phyloP scores from a whole-genome alignment of 1,140 invertebrate species.

The Sinonovacula constricta region DNA sequence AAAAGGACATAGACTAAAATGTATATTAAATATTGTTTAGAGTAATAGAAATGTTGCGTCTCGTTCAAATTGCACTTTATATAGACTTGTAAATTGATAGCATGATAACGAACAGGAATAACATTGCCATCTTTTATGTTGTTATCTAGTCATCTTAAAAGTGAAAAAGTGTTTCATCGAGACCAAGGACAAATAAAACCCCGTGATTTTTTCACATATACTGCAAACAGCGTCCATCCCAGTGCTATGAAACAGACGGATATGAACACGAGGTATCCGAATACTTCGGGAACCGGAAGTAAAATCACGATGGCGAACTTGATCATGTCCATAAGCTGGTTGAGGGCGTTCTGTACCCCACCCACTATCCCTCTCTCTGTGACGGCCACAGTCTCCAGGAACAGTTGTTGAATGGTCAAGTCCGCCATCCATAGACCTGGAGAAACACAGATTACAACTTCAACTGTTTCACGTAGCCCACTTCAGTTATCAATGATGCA shows the following conservation, averaged over 20 bases:
- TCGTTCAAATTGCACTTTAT: too few species aligned
- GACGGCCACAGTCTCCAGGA: slow-evolving; percentile 81
- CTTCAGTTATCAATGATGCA: too few species aligned
- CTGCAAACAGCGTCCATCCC: slow-evolving; percentile 50
- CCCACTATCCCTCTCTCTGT: slow-evolving; percentile 80
- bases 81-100: too few species aligned
- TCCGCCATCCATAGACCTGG: slow-evolving; percentile 82
- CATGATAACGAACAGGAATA: too few species aligned
- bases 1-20: too few species aligned
- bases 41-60: too few species aligned
- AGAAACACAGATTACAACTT: too few species aligned
- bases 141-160: too few species aligned
- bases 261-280: slow-evolving; percentile 58
- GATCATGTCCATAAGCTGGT: slow-evolving; percentile 80
- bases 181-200: slow-evolving; percentile 40
- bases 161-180: too few species aligned
- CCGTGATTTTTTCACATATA: slow-evolving; percentile 43
- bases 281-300: slow-evolving; percentile 52
- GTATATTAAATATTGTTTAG: too few species aligned
- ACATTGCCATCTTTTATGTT: too few species aligned
- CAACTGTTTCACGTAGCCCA: too few species aligned
- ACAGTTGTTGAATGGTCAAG: slow-evolving; percentile 81
- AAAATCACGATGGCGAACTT: slow-evolving; percentile 74
- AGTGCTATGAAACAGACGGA: slow-evolving; percentile 52
- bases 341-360: slow-evolving; percentile 81